Base-by-base conservation (phyloP, 2,113 vertebrate species). In the Odocoileus hemionus region DNA sequence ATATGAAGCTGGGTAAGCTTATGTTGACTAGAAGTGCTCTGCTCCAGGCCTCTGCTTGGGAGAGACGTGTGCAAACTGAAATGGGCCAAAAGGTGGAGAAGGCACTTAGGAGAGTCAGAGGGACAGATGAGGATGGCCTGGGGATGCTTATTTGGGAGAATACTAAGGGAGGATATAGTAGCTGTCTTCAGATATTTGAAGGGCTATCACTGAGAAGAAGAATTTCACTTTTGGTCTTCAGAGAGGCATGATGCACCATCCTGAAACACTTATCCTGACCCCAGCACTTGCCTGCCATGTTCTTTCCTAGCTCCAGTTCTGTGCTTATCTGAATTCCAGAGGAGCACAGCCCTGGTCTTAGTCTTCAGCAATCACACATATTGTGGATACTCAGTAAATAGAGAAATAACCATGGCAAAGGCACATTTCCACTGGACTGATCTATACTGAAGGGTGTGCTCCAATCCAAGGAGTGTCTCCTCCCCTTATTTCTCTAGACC, bases 191-290 rank as follows among this genome's bases (percentile, higher is more conserved):
- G 1, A 8, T 39, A 5, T 30, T n/a, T 33, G 61, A 30, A 95
- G 26, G 30, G 33, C 12, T 70, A 30, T 33, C 45, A 5, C 1
- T 30, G 9, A 64, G 70, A 80, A 64, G 50, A 36, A 17, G 17
- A 91, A 39, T 61, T 50, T 74, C 17, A 15, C 16, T 25, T 47
- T 50, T 28, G 54, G 39, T 52, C 50, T 70, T 47, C 36, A 11
- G 45, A 86, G 13, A n/a, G 45, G 4, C 19, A 14, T 2, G 0
- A 2, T 21, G 14, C 43, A 9, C 12, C 10, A 1, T 28, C 33
- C 19, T 0, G 2, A 12, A 54, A 43, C 25, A 4, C 6, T 39
- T 15, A 30, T 43, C 14, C 10, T 3, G 6, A 21, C 19, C n/a
- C 78, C 1, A 1, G 12, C 17, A 2, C 3, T 5, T 16, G 26